Conservation (phyloP, 2,888 invertebrate genomes). For the Ichneumon xanthorius region DNA sequence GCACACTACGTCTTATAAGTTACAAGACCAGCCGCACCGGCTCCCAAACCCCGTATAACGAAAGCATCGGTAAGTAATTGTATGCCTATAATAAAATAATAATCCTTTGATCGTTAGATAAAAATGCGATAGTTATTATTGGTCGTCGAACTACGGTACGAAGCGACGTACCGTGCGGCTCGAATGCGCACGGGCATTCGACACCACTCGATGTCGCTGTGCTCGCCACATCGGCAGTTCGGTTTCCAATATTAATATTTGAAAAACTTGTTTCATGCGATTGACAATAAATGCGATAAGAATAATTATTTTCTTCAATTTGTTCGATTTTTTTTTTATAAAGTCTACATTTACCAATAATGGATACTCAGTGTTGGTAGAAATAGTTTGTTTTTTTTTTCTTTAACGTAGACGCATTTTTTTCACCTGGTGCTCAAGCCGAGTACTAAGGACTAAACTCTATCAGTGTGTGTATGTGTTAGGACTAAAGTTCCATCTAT, state of each 20-base stretch:
- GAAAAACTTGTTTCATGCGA: not conserved
- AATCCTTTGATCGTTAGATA: constrained; percentile 5
- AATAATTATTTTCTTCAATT: constrained; percentile 16
- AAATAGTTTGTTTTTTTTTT: constrained; percentile 43
- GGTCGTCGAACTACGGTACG: not conserved
- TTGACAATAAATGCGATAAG: constrained; percentile 24
- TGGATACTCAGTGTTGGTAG: constrained; percentile 62
- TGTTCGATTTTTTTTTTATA: constrained; percentile 19
- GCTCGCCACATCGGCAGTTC: not conserved
- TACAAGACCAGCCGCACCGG: constrained; percentile 6
- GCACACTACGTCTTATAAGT: constrained; percentile 5
- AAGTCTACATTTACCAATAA: constrained; percentile 64
- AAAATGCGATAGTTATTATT: constrained; percentile 13
- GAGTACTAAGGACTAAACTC: constrained; percentile 68
- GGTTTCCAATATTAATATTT: constrained; percentile 23
- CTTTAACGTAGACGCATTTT: constrained; percentile 54
- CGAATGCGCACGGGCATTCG: not conserved
- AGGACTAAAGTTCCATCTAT: constrained; percentile 80
- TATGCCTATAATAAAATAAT: constrained; percentile 4
- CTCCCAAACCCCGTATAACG: constrained; percentile 17
- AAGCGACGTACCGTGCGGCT: not conserved
- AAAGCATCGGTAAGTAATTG: constrained; percentile 4
- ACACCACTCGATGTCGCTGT: not conserved
- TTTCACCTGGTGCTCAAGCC: constrained; percentile 71
- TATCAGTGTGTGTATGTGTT: constrained; percentile 38